These are phyloP conservation scores for Pharmacophagus antenor DNA, from an alignment of 2,888 invertebrate genomes.

Conservation along the genomic window DNA sequence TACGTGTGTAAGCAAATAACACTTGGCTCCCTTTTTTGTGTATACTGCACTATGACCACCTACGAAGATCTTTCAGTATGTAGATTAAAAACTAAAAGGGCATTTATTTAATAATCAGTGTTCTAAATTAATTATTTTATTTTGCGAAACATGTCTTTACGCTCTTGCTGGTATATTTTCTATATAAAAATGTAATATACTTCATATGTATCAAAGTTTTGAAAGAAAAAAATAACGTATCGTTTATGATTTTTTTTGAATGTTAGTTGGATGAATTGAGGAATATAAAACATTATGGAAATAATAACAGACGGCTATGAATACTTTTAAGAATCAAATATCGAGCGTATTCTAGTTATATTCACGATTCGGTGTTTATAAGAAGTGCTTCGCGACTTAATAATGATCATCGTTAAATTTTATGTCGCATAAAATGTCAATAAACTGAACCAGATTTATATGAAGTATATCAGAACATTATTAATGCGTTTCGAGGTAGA, in stretches of 20 bases:
- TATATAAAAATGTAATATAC: too few species aligned
- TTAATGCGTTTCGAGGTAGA: constrained; percentile 12
- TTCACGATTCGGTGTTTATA: constrained; percentile 38
- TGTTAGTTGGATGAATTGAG: too few species aligned
- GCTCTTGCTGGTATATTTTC: too few species aligned
- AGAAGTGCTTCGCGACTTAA: constrained; percentile 39
- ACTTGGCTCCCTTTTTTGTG: constrained; percentile 18
- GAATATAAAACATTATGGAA: too few species aligned
- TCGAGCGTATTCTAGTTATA: constrained; percentile 7
- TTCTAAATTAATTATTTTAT: neutral
- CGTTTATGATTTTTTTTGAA: too few species aligned
- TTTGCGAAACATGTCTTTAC: too few species aligned
- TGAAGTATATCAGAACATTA: constrained; percentile 34
- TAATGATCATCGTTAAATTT: constrained; percentile 47
- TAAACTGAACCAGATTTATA: constrained; percentile 43
- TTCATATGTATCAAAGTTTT: too few species aligned
- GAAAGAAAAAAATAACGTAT: too few species aligned
- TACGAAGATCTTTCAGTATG: neutral
- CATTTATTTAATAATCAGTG: neutral
- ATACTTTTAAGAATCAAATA: constrained; percentile 23
- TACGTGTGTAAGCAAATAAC: constrained; percentile 28
- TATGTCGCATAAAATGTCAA: constrained; percentile 47
- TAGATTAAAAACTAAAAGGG: neutral
- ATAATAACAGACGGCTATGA: too few species aligned
- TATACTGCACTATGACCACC: constrained; percentile 9